Evolutionary conservation across 1,140 invertebrate species (phyloP).

Genomic region (Copidosoma floridanum): DNA sequence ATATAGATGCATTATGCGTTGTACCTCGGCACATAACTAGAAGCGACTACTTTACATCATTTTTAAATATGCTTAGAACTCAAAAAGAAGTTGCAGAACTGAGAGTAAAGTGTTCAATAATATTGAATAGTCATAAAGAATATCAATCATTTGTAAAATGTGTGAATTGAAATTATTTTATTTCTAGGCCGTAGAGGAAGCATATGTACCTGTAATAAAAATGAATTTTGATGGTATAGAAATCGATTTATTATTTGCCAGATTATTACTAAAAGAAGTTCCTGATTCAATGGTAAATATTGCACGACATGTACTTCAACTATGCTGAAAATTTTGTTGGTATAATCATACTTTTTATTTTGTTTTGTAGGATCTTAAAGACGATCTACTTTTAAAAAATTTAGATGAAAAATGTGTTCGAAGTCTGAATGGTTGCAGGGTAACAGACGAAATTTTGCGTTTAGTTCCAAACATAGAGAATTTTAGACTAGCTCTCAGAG

Average conservation of each 20-base stretch:
- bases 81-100: constrained; percentile 85
- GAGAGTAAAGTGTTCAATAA: constrained; percentile 58
- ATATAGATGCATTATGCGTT: constrained; percentile 98
- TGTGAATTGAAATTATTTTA: constrained; percentile 18
- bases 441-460: constrained; percentile 96
- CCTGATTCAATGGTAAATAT: constrained; percentile 65
- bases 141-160: background rate
- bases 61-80: constrained; percentile 86
- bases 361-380: constrained; percentile 77
- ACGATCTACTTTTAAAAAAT: constrained; percentile 92
- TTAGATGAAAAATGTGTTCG: constrained; percentile 94
- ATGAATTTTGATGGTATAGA: constrained; percentile 99
- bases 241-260: constrained; percentile 96
- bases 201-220: constrained; percentile 99
- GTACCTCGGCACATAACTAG: constrained; percentile 94
- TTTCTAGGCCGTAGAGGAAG: constrained; percentile 88
- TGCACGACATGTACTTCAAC: too few species aligned
- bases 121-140: background rate
- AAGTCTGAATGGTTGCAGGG: constrained; percentile 95
- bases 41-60: constrained; percentile 91
- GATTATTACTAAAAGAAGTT: constrained; percentile 90
- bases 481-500: constrained; percentile 88
- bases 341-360: constrained; percentile 22
- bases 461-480: constrained; percentile 94
- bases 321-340: too few species aligned